Conservation (phyloP, 1,140 invertebrate genomes). For the Gyrodactylus salaris region DNA sequence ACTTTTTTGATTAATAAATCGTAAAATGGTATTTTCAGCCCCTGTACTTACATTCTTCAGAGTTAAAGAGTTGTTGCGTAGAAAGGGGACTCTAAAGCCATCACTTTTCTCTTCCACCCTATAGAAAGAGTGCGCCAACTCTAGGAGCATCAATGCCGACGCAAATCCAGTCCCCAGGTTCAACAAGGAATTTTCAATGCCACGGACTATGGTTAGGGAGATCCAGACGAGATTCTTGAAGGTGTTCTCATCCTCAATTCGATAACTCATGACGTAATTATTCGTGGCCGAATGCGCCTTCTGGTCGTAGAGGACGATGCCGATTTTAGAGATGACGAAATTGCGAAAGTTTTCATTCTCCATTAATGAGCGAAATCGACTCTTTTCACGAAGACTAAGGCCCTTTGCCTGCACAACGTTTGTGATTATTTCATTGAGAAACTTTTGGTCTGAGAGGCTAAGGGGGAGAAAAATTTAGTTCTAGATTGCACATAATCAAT, state of each 20-base stretch:
- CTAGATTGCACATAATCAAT: not conserved
- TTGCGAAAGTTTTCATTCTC: constrained; percentile 93
- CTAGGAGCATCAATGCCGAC: not conserved
- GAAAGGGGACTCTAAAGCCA: not conserved
- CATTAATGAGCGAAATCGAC: constrained; percentile 70
- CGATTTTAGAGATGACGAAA: constrained; percentile 61
- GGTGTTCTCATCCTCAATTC: not conserved
- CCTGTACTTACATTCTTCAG: not conserved
- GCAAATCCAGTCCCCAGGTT: not conserved
- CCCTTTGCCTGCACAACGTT: constrained; percentile 74
- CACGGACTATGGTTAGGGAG: not conserved
- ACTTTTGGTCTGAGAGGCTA: constrained; percentile 24
- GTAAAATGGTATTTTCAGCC: no score
- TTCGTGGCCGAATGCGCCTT: not conserved
- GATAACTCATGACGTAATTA: not conserved
- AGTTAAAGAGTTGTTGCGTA: not conserved
- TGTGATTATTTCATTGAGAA: constrained; percentile 38
- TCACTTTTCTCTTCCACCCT: not conserved
- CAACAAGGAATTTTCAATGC: not conserved
- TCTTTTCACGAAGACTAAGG: constrained; percentile 73
- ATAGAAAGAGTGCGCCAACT: not conserved
- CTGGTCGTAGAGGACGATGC: not conserved
- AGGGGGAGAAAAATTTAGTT: not conserved
- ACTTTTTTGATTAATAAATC: no score
- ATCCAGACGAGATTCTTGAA: not conserved